Percentiles rank a stretch among this genome's conserved stretches.
Evolutionary conservation across 2,797 vertebrate species (phyloP).

Genomic region (Acrossocheilus fasciatus): DNA sequence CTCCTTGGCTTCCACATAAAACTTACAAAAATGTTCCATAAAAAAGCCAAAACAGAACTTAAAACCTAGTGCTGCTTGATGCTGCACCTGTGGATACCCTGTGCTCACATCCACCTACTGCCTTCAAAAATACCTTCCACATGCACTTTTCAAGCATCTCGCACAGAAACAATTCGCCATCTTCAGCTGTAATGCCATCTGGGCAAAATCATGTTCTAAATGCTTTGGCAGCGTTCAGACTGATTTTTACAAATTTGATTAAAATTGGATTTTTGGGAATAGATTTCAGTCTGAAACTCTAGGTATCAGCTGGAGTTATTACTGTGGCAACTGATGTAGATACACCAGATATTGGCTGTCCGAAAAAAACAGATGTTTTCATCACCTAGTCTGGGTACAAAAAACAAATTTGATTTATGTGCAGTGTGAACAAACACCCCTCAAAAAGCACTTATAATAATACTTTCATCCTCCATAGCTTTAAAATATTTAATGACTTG

Average conservation of each 20-base stretch:
- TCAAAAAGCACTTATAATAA: not conserved
- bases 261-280: not conserved
- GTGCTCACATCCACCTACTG: not conserved
- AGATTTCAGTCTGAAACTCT: not conserved
- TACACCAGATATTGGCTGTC: not conserved
- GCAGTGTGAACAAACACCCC: not conserved
- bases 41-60: not conserved
- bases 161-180: not conserved
- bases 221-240: not conserved
- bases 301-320: not conserved
- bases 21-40: no score
- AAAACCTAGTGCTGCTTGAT: not conserved
- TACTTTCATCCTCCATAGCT: not conserved
- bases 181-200: not conserved
- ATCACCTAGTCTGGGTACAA: not conserved
- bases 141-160: not conserved
- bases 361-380: not conserved
- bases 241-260: not conserved
- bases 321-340: not conserved
- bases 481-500: not conserved
- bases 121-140: not conserved
- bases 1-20: not conserved
- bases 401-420: not conserved
- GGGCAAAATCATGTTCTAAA: not conserved
- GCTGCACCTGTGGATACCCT: not conserved